Evolutionary conservation across 2,888 invertebrate genomes (phyloP), one percentile per base, ranked within the genome.

Genomic region (Leucophora obtusa): DNA sequence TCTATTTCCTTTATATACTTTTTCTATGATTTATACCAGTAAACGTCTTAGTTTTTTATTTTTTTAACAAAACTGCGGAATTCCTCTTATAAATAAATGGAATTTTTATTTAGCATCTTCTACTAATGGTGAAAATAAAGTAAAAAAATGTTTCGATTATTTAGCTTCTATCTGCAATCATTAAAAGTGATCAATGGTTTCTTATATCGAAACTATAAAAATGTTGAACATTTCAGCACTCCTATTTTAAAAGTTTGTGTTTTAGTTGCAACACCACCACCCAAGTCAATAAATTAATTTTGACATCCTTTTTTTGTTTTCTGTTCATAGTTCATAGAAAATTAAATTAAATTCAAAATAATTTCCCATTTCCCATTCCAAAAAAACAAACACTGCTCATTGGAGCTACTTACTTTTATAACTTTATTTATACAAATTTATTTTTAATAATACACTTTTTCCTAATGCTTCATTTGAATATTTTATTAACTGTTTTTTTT

Each of bases 81-180:
- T 82, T 83, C 83, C 83, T 83, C 83, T 83, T 83, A 83, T 83
- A 83, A 83, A 82, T 83, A 74, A 85, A 84, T 79, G 82, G 70
- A 83, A 80, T 62, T 53, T 24, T 43, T 53, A 51, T 54, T 53
- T 33, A 53, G 38, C 18, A 54, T 58, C 14, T 56, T 43, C 50
- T 53, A 28, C 28, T 53, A 35, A 28, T 43, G 33, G 7, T 35
- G 60, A 53, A 21, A 38, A 17, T 17, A 51, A 21, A 51, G 28
- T 15, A 35, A 21, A 65, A 28, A 17, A 17, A 65, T 50, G 21
- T 51, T 65, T 47, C 51, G 59, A 18, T 3, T 15, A 28, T n/a
- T 15, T 28, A 28, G 24, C 28, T 56, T 14, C 3, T 53, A 5
- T 66, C 35, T 65, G 5, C 35, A 70, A 62, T 15, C 15, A 69